Evolutionary conservation across 2,888 invertebrate species (phyloP).

Genomic region (Phyllotreta striolata): DNA sequence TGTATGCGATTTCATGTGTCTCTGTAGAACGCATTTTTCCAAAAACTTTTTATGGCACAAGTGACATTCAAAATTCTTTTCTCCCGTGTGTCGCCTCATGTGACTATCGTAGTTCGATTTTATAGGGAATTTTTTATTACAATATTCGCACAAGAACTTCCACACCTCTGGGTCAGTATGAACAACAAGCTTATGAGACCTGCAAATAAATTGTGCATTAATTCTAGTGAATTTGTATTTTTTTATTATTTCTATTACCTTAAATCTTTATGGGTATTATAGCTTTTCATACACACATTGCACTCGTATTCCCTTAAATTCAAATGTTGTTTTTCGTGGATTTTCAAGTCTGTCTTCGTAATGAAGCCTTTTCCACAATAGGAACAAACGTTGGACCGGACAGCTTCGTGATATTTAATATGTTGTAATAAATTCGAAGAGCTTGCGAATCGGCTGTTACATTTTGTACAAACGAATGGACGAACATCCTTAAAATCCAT

Average conservation of each 20-base stretch:
- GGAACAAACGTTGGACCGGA: slow-evolving; percentile 50
- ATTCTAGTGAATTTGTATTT: neutral
- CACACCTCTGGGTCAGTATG: slow-evolving; percentile 53
- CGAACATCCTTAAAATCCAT: slow-evolving; percentile 47
- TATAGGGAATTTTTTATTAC: slow-evolving; percentile 51
- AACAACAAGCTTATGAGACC: slow-evolving; percentile 44
- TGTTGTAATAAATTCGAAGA: slow-evolving; percentile 51
- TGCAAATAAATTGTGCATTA: neutral
- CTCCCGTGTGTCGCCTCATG: slow-evolving; percentile 51
- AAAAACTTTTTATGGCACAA: slow-evolving; percentile 51
- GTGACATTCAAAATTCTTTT: slow-evolving; percentile 51
- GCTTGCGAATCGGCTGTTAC: slow-evolving; percentile 49
- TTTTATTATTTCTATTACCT: slow-evolving; percentile 35
- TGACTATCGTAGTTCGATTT: slow-evolving; percentile 54
- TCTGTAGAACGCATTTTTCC: slow-evolving; percentile 49
- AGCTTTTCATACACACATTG: slow-evolving; percentile 49
- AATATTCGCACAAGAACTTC: slow-evolving; percentile 51
- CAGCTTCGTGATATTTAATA: slow-evolving; percentile 51
- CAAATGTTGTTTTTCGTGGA: slow-evolving; percentile 52
- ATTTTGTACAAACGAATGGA: slow-evolving; percentile 50
- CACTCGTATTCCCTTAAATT: slow-evolving; percentile 51
- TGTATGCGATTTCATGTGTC: slow-evolving; percentile 52
- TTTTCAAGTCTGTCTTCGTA: slow-evolving; percentile 50
- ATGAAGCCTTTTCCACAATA: slow-evolving; percentile 59
- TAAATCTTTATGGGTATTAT: slow-evolving; percentile 52